These are phyloP conservation scores for Baccha elongata DNA, from an alignment of 2,888 invertebrate species.

Conservation along the genomic window DNA sequence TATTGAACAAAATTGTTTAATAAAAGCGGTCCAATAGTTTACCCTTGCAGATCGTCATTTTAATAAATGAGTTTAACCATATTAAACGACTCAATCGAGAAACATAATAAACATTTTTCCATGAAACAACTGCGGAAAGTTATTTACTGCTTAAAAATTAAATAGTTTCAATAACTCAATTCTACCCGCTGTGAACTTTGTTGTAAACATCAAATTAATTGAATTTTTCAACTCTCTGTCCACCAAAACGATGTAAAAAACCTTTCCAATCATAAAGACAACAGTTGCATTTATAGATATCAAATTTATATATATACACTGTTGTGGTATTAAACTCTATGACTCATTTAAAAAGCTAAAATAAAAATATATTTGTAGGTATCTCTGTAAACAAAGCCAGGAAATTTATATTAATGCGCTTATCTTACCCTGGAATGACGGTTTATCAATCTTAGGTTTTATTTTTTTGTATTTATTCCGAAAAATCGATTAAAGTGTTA, in stretches of 20 bases:
- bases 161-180: not conserved
- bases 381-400: constrained; percentile 53
- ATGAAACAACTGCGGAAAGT: too few relatives aligned
- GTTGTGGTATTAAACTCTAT: constrained; percentile 24
- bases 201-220: not conserved
- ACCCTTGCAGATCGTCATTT: too few relatives aligned
- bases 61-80: too few relatives aligned
- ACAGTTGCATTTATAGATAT: not conserved
- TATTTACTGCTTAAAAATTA: too few relatives aligned
- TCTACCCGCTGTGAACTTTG: not conserved
- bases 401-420: constrained; percentile 62
- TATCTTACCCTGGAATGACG: constrained; percentile 55
- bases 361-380: too few relatives aligned
- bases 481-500: constrained; percentile 51
- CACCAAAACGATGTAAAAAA: not conserved
- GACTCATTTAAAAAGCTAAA: constrained; percentile 54
- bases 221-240: too few relatives aligned
- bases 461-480: constrained; percentile 13
- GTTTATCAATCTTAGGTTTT: constrained; percentile 58
- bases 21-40: too few relatives aligned
- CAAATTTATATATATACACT: not conserved
- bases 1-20: too few relatives aligned
- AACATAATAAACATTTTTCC: too few relatives aligned
- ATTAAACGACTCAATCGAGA: too few relatives aligned
- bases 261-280: not conserved